Evolutionary conservation across 2,888 invertebrate genomes (phyloP).

Genomic region (Meteorus cinctellus): DNA sequence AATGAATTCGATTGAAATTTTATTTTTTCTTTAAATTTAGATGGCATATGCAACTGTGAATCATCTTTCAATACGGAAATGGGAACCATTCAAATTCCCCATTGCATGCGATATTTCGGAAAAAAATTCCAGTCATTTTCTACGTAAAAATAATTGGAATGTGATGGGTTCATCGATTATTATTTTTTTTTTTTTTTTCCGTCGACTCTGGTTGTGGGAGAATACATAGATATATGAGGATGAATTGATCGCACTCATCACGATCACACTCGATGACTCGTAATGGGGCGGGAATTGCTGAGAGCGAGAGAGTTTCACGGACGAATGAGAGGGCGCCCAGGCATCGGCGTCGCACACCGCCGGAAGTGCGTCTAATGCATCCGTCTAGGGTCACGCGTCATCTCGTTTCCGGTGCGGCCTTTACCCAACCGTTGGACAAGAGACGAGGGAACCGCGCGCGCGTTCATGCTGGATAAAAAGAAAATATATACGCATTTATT

Average conservation of each 20-base stretch:
- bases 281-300: conserved; percentile 54
- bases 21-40: too few relatives aligned
- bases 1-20: too few relatives aligned
- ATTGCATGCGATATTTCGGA: too few relatives aligned
- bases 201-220: not conserved
- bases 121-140: too few relatives aligned
- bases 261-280: conserved; percentile 57
- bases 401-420: conserved; percentile 71
- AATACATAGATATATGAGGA: conserved; percentile 8
- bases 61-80: too few relatives aligned
- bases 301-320: conserved; percentile 54
- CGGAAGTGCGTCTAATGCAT: conserved; percentile 80
- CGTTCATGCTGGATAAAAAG: conserved; percentile 25
- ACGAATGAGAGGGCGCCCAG: conserved; percentile 52
- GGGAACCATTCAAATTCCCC: too few relatives aligned
- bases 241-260: conserved; percentile 23
- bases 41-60: too few relatives aligned
- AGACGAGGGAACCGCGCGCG: conserved; percentile 26
- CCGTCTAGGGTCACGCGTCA: conserved; percentile 74
- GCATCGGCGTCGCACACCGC: conserved; percentile 68
- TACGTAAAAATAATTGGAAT: too few relatives aligned
- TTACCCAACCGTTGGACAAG: conserved; percentile 56
- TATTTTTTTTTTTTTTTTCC: not conserved
- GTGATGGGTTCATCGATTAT: not conserved
- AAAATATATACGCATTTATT: conserved; percentile 41